Evolutionary conservation across 2,113 vertebrate genomes (phyloP).

Genomic region (Ovis canadensis): DNA sequence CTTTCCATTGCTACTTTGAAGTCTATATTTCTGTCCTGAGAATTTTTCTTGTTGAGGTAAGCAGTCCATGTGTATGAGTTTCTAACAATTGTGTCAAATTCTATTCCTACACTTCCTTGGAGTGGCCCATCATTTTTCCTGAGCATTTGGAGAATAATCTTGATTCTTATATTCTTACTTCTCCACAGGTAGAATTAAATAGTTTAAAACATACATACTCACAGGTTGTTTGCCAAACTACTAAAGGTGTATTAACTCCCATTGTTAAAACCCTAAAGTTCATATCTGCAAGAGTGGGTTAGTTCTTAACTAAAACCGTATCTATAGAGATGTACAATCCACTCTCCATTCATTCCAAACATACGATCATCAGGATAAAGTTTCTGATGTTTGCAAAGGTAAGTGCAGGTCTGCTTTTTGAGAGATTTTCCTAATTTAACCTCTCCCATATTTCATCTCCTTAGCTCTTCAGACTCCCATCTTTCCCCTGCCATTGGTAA

Average conservation of each 20-base stretch:
- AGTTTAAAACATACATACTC: neutral
- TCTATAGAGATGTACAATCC: neutral
- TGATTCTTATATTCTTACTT: neutral
- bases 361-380: neutral
- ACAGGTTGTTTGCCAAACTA: neutral
- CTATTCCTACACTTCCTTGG: neutral
- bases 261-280: neutral
- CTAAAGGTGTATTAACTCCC: neutral
- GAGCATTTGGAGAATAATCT: neutral
- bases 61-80: neutral
- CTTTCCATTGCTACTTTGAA: neutral
- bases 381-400: slow-evolving; percentile 15
- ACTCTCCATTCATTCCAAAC: neutral
- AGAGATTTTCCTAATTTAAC: neutral
- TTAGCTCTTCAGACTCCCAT: neutral
- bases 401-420: neutral
- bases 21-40: neutral
- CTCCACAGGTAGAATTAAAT: neutral
- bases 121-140: neutral
- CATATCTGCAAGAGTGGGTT: neutral
- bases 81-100: neutral
- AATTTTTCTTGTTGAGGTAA: neutral
- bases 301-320: neutral
- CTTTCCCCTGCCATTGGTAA: neutral
- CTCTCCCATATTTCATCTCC: neutral